Evolutionary conservation across 2,113 vertebrate species (phyloP), one percentile per base, ranked within the genome.

Genomic region (Actenoides lindsayi): DNA sequence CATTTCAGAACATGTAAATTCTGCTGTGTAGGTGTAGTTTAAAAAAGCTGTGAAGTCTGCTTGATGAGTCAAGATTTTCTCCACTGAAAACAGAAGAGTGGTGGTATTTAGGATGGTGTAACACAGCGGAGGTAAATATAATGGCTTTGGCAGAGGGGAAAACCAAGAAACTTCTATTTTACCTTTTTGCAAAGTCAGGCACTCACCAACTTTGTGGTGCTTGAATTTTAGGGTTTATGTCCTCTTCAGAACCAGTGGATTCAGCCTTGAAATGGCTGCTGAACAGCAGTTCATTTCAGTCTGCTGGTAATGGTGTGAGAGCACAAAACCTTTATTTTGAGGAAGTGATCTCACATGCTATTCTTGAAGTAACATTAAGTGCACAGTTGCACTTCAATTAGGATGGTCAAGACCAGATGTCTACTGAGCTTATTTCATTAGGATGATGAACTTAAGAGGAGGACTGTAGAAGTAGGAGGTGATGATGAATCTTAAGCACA

Each of bases 401-500:
- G 70, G 77, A 62, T 77, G 56, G 56, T 70, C 6, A 25, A 88
- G 78, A 78, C 80, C 71, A 87, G 51, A 71, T 82, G 73, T 92
- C 82, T 63, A 6, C 27, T 54, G 33, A 94, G n/a, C 70, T 95
- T 82, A 87, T 95, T 87, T 89, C 41, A 21, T 70, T 76, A 93
- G n/a, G 53, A 44, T 91, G 85, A 24, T 91, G 90, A 94, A 68
- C 39, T 71, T 85, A 60, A 59, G 64, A 68, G 31, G 50, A 62
- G 21, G 35, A 57, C 54, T 83, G 54, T 53, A 53, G 50, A 82
- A 93, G 64, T 75, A 82, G 77, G 48, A 76, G 79, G 35, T 37
- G 46, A 10, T 82, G 41, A 65, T 93, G 89, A 91, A 87, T 94
- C 89, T 89, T 85, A 91, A 94, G 37, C 83, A 62, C 48, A 91